A percentile compares a stretch with the other conserved stretches of the same genome.
Evolutionary conservation across 2,797 vertebrate species (phyloP).

Genomic region (Tapera naevia): DNA sequence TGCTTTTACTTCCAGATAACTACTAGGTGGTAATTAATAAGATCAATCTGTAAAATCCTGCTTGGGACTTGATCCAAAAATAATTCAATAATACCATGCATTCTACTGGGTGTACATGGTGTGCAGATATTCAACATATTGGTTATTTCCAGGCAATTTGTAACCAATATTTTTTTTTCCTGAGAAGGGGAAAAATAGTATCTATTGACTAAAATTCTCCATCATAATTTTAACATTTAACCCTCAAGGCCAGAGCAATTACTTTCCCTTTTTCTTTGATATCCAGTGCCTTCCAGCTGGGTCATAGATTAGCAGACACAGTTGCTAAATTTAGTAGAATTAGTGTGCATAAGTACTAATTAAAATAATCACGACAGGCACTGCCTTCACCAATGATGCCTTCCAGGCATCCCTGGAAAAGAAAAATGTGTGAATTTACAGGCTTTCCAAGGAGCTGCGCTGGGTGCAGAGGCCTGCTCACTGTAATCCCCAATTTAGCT

Average conservation of each 20-base stretch:
- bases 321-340: conserved; percentile 39
- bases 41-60: not conserved
- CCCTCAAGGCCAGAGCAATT: not conserved
- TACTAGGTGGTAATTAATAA: not conserved
- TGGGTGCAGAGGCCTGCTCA: not conserved
- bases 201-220: not conserved
- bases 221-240: not conserved
- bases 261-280: conserved; percentile 1
- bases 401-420: not conserved
- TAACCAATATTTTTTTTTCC: not conserved
- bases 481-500: not conserved
- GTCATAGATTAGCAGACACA: not conserved
- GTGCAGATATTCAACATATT: not conserved
- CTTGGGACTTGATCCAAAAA: not conserved
- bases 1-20: not conserved
- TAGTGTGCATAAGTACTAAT: not conserved
- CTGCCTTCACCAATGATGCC: not conserved
- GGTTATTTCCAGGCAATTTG: not conserved
- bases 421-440: not conserved
- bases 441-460: not conserved
- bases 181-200: not conserved
- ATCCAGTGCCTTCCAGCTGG: not conserved
- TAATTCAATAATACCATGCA: not conserved
- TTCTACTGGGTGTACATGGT: not conserved
- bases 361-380: not conserved